phyloP scores from a whole-genome alignment of 2,888 invertebrate genomes.

The Herminia tarsipennalis region DNA sequence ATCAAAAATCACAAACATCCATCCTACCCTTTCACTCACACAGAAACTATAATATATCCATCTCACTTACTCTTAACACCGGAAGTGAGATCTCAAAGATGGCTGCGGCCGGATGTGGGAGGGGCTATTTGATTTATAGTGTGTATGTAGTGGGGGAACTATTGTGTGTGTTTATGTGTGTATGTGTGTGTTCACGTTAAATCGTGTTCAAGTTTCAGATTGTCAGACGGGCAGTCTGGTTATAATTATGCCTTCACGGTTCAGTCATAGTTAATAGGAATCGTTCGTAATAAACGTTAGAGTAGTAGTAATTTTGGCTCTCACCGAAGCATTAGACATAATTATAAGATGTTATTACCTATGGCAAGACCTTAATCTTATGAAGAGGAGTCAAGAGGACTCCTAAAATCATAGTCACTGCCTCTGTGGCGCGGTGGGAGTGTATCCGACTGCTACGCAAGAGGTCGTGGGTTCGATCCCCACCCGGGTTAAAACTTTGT shows the following conservation, averaged over 20 bases:
- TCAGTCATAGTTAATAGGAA: not conserved
- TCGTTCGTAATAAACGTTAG: too few species aligned
- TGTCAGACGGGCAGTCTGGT: slow-evolving; percentile 13
- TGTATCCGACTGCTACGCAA: too few species aligned
- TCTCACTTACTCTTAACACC: slow-evolving; percentile 60
- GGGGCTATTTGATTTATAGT: slow-evolving; percentile 82
- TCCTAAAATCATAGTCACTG: too few species aligned
- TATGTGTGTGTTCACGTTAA: slow-evolving; percentile 36
- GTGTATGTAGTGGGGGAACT: slow-evolving; percentile 47
- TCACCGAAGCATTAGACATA: too few species aligned
- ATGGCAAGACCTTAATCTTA: too few species aligned
- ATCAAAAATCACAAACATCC: slow-evolving; percentile 53
- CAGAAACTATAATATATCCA: slow-evolving; percentile 46
- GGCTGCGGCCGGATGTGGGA: slow-evolving; percentile 82
- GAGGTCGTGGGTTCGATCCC: too few species aligned
- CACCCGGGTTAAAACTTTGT: too few species aligned
- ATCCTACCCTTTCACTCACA: slow-evolving; percentile 42
- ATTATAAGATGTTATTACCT: too few species aligned
- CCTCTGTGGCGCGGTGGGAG: too few species aligned
- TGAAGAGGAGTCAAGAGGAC: too few species aligned
- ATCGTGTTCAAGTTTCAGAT: slow-evolving; percentile 36
- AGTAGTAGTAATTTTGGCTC: too few species aligned
- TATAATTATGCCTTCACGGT: slow-evolving; percentile 27
- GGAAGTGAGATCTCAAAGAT: slow-evolving; percentile 84
- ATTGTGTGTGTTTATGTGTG: slow-evolving; percentile 19